phyloP scores from a whole-genome alignment of 2,113 vertebrate species.

The Trematocara zebra region DNA sequence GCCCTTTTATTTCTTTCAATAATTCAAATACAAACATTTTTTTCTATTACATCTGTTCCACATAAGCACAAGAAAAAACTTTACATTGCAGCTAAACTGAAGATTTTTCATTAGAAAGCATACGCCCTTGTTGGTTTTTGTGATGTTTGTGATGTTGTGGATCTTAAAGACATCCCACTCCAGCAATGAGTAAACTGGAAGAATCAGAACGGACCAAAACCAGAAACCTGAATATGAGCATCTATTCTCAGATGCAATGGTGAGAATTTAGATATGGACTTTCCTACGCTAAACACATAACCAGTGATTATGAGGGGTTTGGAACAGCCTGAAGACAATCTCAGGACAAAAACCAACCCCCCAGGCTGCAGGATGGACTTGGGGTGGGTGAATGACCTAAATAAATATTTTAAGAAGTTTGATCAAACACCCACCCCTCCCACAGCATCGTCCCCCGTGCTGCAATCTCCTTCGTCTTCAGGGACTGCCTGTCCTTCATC shows the following conservation, averaged over 20 bases:
- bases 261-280: neutral
- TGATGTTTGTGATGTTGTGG: neutral
- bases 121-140: neutral
- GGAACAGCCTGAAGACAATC: no score
- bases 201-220: neutral
- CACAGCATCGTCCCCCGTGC: no score
- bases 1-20: neutral
- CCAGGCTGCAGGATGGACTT: no score
- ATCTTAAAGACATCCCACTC: neutral
- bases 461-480: no score
- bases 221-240: neutral
- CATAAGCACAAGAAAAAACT: neutral
- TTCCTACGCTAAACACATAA: neutral
- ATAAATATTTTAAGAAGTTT: no score
- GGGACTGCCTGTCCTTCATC: no score
- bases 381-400: no score
- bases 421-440: no score
- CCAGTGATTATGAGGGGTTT: no score
- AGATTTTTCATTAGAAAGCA: neutral
- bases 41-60: neutral
- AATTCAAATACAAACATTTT: neutral
- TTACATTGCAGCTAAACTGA: neutral
- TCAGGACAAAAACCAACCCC: no score
- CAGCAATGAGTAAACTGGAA: neutral
- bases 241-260: neutral